phyloP scores from a whole-genome alignment of 2,888 invertebrate species.

The Cosmia pyralina region DNA sequence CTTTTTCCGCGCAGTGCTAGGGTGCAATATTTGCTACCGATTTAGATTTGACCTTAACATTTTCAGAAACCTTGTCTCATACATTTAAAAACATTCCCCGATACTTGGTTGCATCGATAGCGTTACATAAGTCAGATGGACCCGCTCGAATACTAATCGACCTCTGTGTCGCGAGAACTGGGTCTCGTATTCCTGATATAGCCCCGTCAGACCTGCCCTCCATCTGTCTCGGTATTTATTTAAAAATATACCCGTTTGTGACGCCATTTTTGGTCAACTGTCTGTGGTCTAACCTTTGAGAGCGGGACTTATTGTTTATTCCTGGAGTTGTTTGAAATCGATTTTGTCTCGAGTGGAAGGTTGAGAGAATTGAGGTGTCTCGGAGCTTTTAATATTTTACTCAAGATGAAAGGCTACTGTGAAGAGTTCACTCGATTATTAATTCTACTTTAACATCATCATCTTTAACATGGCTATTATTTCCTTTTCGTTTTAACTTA shows the following conservation, averaged over 20 bases:
- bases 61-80: constrained; percentile 21
- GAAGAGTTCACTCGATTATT: not conserved
- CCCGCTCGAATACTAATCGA: constrained; percentile 30
- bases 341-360: constrained; percentile 58
- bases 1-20: not conserved
- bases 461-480: constrained; percentile 4
- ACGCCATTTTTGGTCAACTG: constrained; percentile 63
- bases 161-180: constrained; percentile 43
- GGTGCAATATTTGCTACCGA: constrained; percentile 8
- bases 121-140: constrained; percentile 22
- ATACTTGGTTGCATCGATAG: constrained; percentile 38
- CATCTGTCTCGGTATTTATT: constrained; percentile 44
- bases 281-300: constrained; percentile 64
- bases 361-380: constrained; percentile 39
- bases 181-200: constrained; percentile 56
- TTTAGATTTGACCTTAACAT: constrained; percentile 38
- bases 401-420: constrained; percentile 28
- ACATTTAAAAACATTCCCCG: constrained; percentile 21
- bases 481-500: not conserved
- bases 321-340: constrained; percentile 59
- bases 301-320: constrained; percentile 64
- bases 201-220: constrained; percentile 38
- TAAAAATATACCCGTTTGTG: constrained; percentile 57
- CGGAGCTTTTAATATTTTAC: constrained; percentile 45
- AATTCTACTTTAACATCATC: constrained; percentile 5